A percentile compares a stretch with the other conserved stretches of the same genome.
phyloP scores from a whole-genome alignment of 2,888 invertebrate genomes.

The Perdita meconis region DNA sequence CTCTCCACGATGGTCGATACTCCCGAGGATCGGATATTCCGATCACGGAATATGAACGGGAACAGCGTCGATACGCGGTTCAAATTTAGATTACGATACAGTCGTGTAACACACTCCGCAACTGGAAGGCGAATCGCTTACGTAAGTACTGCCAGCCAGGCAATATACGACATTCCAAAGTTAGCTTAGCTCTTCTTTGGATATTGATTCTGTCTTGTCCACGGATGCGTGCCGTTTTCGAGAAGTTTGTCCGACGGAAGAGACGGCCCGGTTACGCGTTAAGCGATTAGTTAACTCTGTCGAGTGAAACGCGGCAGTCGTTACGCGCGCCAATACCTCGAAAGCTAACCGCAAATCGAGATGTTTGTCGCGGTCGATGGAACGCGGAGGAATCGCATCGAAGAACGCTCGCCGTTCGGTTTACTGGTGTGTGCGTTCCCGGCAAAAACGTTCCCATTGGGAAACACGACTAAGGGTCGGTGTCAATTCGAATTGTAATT shows the following conservation, averaged over 20 bases:
- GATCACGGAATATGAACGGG: slow-evolving; percentile 47
- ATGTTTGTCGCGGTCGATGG: neutral
- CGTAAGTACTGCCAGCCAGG: slow-evolving; percentile 31
- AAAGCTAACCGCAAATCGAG: slow-evolving; percentile 20
- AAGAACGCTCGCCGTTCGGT: slow-evolving; percentile 10
- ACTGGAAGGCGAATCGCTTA: slow-evolving; percentile 37
- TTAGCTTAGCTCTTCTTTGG: neutral
- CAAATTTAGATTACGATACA: slow-evolving; percentile 55
- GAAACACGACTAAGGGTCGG: slow-evolving; percentile 21
- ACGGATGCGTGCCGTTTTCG: neutral
- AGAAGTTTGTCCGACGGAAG: neutral
- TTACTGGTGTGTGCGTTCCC: neutral
- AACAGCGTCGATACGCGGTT: slow-evolving; percentile 46
- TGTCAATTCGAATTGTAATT: slow-evolving; percentile 54
- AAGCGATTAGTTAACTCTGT: neutral
- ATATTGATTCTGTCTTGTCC: slow-evolving; percentile 3
- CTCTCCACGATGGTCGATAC: slow-evolving; percentile 13
- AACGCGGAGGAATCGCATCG: slow-evolving; percentile 9
- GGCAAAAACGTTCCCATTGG: slow-evolving; percentile 17
- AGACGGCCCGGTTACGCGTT: neutral
- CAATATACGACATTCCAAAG: slow-evolving; percentile 17
- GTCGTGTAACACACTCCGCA: slow-evolving; percentile 39
- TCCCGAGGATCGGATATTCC: slow-evolving; percentile 52
- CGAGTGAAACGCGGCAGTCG: neutral
- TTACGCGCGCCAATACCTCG: neutral